A percentile compares a stretch with the other conserved stretches of the same genome.
Conservation (phyloP, 2,113 vertebrate species). For the Mixornis gularis region DNA sequence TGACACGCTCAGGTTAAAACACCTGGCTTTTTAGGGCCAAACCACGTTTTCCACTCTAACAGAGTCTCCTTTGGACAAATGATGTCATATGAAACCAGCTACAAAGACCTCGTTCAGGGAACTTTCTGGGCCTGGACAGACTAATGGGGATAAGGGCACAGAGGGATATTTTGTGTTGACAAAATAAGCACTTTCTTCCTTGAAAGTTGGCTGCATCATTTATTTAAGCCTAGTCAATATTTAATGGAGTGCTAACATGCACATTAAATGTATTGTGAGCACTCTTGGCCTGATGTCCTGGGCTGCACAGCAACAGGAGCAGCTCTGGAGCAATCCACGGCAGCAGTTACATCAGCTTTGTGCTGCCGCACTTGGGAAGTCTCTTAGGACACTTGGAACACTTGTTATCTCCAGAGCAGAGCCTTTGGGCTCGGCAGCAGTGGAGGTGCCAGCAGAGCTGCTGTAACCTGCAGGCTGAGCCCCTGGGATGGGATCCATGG, state of each 20-base stretch:
- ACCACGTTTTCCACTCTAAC: neutral
- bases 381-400: neutral
- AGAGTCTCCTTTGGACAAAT: neutral
- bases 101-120: slow-evolving; percentile 27
- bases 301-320: neutral
- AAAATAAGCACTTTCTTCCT: slow-evolving; percentile 55
- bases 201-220: slow-evolving; percentile 48
- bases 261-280: slow-evolving; percentile 18
- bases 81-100: neutral
- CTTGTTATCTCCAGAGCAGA: neutral
- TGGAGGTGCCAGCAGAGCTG: neutral
- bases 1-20: neutral
- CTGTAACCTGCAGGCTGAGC: rapidly evolving
- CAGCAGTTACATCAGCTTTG: neutral
- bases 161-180: slow-evolving; percentile 29
- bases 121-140: neutral
- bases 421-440: neutral
- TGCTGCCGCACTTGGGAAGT: neutral
- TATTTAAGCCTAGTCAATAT: slow-evolving; percentile 60
- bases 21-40: neutral
- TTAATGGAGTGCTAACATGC: slow-evolving; percentile 44
- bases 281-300: neutral
- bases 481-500: neutral
- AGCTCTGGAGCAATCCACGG: neutral
- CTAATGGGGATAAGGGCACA: neutral